phyloP scores from a whole-genome alignment of 2,113 vertebrate species.

The Murina feae region DNA sequence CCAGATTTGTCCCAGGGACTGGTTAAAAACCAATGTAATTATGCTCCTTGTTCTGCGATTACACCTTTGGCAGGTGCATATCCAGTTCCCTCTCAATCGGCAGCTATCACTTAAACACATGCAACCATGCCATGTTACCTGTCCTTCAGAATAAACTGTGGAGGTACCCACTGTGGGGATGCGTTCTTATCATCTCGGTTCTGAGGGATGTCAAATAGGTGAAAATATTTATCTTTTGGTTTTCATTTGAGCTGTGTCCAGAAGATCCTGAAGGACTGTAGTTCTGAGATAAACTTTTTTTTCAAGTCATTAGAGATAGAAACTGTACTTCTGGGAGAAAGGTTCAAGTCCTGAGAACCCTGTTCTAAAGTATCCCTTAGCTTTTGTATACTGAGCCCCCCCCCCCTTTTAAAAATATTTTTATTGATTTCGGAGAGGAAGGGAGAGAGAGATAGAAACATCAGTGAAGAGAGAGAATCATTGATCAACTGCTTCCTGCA shows the following conservation, averaged over 20 bases:
- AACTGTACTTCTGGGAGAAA: background rate
- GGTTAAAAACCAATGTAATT: background rate
- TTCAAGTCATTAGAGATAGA: background rate
- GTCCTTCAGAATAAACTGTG: background rate
- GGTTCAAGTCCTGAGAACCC: background rate
- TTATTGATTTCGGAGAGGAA: background rate
- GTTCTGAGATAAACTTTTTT: conserved; percentile 48
- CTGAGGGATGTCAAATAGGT: conserved; percentile 64
- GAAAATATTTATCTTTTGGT: conserved; percentile 63
- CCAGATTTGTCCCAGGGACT: background rate
- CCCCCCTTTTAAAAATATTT: background rate
- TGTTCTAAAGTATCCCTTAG: background rate
- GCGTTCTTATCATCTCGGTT: conserved; percentile 7
- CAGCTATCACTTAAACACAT: background rate
- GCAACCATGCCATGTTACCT: background rate
- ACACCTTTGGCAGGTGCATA: background rate
- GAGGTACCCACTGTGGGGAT: background rate
- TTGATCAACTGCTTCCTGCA: too few relatives aligned
- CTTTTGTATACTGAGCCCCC: background rate
- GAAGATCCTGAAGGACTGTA: conserved; percentile 50
- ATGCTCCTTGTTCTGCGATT: background rate
- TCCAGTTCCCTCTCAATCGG: background rate
- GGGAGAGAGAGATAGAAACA: too few relatives aligned
- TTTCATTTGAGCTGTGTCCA: conserved; percentile 67
- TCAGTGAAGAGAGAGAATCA: too few relatives aligned